A percentile compares a stretch with the other conserved stretches of the same genome.
Conservation (phyloP, 30 jellyfish, hydroid and myxozoan genomes). For the Pseudorhiza aurosa region DNA sequence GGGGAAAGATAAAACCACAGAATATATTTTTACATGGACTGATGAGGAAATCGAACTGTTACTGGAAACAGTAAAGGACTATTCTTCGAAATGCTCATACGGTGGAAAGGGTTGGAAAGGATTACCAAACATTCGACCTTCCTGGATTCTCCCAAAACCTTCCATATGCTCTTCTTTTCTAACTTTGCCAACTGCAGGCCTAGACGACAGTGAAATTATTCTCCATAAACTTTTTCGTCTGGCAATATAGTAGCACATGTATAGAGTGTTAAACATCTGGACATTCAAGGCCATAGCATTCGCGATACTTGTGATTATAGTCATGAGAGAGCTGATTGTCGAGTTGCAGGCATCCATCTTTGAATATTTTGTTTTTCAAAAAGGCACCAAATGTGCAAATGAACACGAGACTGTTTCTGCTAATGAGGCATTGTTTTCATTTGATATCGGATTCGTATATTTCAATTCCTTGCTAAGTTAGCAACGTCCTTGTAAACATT, state of each 20-base stretch:
- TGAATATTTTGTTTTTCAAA: too few relatives aligned
- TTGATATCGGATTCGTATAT: too few relatives aligned
- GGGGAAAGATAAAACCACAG: conserved; percentile 18
- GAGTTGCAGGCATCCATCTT: too few relatives aligned
- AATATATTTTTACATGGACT: conserved; percentile 32
- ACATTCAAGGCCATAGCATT: conserved; percentile 8
- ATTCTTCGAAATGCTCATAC: conserved; percentile 12
- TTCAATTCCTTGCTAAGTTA: too few relatives aligned
- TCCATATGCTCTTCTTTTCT: conserved; percentile 11
- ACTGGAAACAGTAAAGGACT: conserved; percentile 28
- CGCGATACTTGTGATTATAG: too few relatives aligned
- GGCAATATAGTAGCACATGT: conserved; percentile 10
- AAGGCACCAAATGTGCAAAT: background rate
- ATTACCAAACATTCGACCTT: conserved; percentile 31
- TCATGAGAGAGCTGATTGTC: too few relatives aligned
- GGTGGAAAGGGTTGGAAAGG: conserved; percentile 47
- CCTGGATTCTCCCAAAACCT: conserved; percentile 30
- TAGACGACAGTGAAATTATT: conserved; percentile 7
- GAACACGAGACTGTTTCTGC: background rate
- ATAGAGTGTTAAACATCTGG: conserved; percentile 7
- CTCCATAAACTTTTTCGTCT: conserved; percentile 17
- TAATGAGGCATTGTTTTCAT: background rate
- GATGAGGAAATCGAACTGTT: too few relatives aligned
- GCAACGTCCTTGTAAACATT: too few relatives aligned
- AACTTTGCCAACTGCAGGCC: conserved; percentile 11